A percentile compares a stretch with the other conserved stretches of the same genome.
Conservation (phyloP, 2,888 invertebrate genomes). For the Callyntrura sp. region DNA sequence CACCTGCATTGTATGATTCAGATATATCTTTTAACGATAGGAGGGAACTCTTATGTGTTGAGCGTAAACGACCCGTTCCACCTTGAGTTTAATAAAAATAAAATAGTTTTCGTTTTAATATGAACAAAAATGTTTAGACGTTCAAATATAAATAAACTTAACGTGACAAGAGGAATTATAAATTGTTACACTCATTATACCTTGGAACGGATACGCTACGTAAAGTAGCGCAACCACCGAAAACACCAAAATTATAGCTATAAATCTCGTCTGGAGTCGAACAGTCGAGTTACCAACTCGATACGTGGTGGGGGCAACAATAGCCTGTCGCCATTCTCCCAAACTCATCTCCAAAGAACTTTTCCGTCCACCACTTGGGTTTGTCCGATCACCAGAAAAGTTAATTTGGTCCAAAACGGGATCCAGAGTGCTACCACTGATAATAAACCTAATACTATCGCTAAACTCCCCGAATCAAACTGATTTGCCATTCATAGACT, state of each 20-base stretch:
- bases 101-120: no score
- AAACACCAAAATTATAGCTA: slow-evolving; percentile 89
- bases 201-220: slow-evolving; percentile 75
- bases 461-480: not conserved
- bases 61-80: slow-evolving; percentile 11
- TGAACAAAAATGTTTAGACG: not conserved
- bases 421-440: slow-evolving; percentile 63
- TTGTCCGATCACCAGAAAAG: slow-evolving; percentile 42
- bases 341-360: slow-evolving; percentile 85
- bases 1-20: slow-evolving; percentile 65
- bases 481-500: slow-evolving; percentile 50
- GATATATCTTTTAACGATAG: slow-evolving; percentile 57
- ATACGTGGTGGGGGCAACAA: slow-evolving; percentile 94
- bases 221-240: slow-evolving; percentile 89
- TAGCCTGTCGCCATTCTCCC: slow-evolving; percentile 95
- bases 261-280: slow-evolving; percentile 93
- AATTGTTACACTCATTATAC: slow-evolving; percentile 59
- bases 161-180: not conserved
- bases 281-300: slow-evolving; percentile 94
- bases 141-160: not conserved
- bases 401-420: slow-evolving; percentile 25
- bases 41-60: slow-evolving; percentile 21
- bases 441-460: not conserved
- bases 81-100: no score
- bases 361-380: slow-evolving; percentile 46